phyloP scores from a whole-genome alignment of 2,888 invertebrate genomes.

The Drosophila emarginata region DNA sequence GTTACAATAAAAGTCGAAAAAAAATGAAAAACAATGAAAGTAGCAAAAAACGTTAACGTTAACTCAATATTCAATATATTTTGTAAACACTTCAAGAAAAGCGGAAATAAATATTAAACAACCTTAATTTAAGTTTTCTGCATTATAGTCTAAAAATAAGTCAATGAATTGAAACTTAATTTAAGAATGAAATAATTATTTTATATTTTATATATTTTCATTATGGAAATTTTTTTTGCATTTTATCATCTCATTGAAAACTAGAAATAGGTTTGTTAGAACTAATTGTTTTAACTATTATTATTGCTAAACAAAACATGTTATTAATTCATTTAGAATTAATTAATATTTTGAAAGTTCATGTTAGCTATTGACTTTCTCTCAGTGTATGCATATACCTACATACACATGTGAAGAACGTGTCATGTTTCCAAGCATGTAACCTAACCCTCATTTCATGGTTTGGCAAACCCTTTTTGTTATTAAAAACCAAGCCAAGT shows the following conservation, averaged over 20 bases:
- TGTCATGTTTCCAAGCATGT: slow-evolving; percentile 36
- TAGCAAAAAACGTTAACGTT: slow-evolving; percentile 46
- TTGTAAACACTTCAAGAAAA: slow-evolving; percentile 5
- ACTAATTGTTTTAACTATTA: too few relatives aligned
- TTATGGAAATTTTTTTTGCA: too few relatives aligned
- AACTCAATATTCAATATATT: neutral
- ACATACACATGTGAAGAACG: slow-evolving; percentile 33
- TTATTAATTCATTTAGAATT: too few relatives aligned
- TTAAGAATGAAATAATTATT: too few relatives aligned
- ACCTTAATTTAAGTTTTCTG: neutral
- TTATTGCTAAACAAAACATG: too few relatives aligned
- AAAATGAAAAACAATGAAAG: slow-evolving; percentile 31
- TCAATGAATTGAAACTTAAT: too few relatives aligned
- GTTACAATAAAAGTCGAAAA: slow-evolving; percentile 15
- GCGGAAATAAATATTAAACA: slow-evolving; percentile 4
- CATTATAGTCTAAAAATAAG: too few relatives aligned
- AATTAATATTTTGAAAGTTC: too few relatives aligned
- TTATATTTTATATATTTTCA: too few relatives aligned
- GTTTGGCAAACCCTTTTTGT: slow-evolving; percentile 40
- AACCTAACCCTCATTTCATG: slow-evolving; percentile 32
- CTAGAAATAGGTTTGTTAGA: too few relatives aligned
- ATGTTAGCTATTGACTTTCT: neutral
- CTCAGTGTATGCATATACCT: neutral
- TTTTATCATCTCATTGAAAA: too few relatives aligned
- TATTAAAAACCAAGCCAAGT: slow-evolving; percentile 9